These are phyloP conservation scores for Mandrillus leucophaeus DNA, from an alignment of 2,113 vertebrate species.

Conservation along the genomic window DNA sequence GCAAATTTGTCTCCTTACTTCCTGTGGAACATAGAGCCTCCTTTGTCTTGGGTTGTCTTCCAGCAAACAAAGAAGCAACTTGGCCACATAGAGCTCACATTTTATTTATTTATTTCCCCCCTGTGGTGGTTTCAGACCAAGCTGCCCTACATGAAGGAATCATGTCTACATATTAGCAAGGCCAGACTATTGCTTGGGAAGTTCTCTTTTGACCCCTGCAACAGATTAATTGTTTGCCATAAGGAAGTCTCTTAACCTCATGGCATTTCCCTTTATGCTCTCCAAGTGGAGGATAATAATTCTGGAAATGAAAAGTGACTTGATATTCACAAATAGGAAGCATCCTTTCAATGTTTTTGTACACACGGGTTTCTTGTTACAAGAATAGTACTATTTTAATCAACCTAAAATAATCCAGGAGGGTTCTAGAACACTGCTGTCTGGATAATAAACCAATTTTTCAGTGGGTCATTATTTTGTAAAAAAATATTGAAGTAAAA, in stretches of 20 bases:
- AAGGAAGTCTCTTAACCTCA: conserved; percentile 63
- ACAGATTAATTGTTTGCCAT: conserved; percentile 58
- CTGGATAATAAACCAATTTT: not conserved
- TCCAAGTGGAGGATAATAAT: conserved; percentile 54
- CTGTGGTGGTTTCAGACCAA: conserved; percentile 62
- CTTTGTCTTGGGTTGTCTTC: conserved; percentile 51
- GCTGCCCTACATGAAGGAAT: conserved; percentile 47
- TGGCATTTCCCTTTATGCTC: conserved; percentile 53
- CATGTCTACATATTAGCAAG: conserved; percentile 62
- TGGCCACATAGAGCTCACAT: conserved; percentile 31
- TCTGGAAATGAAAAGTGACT: conserved; percentile 34
- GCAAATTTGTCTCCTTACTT: conserved; percentile 56
- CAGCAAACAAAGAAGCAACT: conserved; percentile 58
- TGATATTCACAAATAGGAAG: conserved; percentile 4
- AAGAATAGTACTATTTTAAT: not conserved
- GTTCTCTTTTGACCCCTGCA: conserved; percentile 29
- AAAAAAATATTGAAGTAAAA: not conserved
- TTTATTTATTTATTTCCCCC: conserved; percentile 67
- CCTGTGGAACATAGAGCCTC: conserved; percentile 29
- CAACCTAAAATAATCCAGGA: conserved; percentile 28
- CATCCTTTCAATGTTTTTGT: not conserved
- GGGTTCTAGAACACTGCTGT: conserved; percentile 1
- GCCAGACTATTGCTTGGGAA: conserved; percentile 31
- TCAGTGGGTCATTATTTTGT: not conserved
- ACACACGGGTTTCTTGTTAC: not conserved